Evolutionary conservation across 2,797 vertebrate genomes (phyloP).

Genomic region (Cercopithecus diana): DNA sequence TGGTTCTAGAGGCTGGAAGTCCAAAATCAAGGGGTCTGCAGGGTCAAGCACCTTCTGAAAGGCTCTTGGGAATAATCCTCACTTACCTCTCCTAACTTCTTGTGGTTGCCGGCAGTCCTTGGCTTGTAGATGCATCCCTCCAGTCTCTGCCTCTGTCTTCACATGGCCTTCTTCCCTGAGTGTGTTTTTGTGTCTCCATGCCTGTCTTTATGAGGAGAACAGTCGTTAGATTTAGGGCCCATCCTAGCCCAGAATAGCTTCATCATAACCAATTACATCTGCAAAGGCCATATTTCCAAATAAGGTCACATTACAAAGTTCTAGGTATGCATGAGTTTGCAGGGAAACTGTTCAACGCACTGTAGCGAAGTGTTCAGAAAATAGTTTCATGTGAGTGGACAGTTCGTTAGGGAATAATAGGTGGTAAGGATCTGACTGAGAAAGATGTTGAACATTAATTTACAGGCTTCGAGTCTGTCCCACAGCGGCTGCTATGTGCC

Average conservation of each 20-base stretch:
- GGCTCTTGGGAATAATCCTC: neutral
- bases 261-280: neutral
- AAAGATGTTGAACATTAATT: neutral
- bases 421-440: neutral
- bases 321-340: neutral
- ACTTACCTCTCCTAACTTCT: neutral
- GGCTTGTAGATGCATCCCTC: neutral
- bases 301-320: neutral
- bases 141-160: neutral
- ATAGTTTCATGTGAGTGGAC: neutral
- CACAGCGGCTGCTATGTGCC: fast-evolving
- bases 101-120: neutral
- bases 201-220: neutral
- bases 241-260: neutral
- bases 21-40: neutral
- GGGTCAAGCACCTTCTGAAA: neutral
- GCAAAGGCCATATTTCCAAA: neutral
- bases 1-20: neutral
- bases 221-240: neutral
- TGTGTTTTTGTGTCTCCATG: neutral
- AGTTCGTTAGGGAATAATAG: neutral
- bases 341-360: neutral
- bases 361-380: neutral
- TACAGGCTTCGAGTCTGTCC: neutral
- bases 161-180: neutral